Evolutionary conservation across 2,113 vertebrate species (phyloP), one percentile per base, ranked within the genome.

Genomic region (Alaudala cheleensis): DNA sequence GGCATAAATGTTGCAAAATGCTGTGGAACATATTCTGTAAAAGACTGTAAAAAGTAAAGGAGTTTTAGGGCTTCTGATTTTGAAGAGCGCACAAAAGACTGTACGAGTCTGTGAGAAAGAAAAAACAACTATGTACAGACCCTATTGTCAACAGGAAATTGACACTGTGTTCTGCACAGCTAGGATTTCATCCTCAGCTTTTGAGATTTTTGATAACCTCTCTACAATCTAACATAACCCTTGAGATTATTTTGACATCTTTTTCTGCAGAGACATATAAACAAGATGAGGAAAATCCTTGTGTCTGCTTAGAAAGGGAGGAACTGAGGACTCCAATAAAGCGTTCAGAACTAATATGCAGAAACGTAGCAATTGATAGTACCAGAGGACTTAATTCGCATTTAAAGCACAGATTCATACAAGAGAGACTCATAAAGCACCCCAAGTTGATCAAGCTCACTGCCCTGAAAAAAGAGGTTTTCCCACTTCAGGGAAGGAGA

Each of bases 361-460:
- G 15, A 84, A 66, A 77, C 57, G 62, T 5, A 67, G 26, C 6
- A 37, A n/a, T 6, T 0, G 0, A 34, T 31, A 54, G 10, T 9
- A 70, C 29, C 25, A 69, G 67, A 67, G 23, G 22, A 57, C 28
- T 69, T 81, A 78, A 81, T 23, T 69, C 28, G 33, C 12, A 53
- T 50, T 60, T 57, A 78, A 74, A 89, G 40, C 11, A 54, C 26
- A 62, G 34, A 69, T 56, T 64, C 44, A 72, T 22, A 76, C 6
- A 42, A 15, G 3, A 53, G 14, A 64, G 14, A 71, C 9, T 7
- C 40, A 13, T 17, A 37, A 61, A 73, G 67, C 17, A 76, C 8
- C 3, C 31, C 12, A 56, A 14, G 12, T 12, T 72, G 20, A 56
- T 7, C 19, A 11, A 80, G 25, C 12, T 82, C 47, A 12, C 42